phyloP scores from a whole-genome alignment of 1,140 invertebrate genomes.

The Drosophila simulans region DNA sequence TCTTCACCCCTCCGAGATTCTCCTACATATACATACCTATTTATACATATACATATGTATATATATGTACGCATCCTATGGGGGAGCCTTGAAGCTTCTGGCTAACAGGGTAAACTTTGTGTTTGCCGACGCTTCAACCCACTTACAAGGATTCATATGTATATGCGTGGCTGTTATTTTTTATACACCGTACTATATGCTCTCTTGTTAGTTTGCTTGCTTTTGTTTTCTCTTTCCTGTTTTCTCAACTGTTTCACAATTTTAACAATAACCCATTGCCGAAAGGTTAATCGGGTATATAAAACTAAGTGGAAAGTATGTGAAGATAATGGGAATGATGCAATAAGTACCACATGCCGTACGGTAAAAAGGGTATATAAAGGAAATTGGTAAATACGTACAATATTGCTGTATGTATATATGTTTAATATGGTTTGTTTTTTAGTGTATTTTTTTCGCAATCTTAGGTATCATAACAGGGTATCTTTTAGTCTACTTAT shows the following conservation, averaged over 20 bases:
- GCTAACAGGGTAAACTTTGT: conserved; percentile 30
- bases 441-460: no score
- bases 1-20: not conserved
- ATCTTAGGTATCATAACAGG: not conserved
- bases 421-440: no score
- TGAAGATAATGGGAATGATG: no score
- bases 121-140: conserved; percentile 22
- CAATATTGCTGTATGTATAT: no score
- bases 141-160: conserved; percentile 17
- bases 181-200: conserved; percentile 1
- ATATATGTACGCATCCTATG: not conserved
- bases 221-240: conserved; percentile 36
- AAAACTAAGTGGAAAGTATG: not conserved
- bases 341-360: no score
- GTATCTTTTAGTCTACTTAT: not conserved
- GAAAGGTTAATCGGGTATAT: not conserved
- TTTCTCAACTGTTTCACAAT: conserved; percentile 9
- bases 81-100: conserved; percentile 9
- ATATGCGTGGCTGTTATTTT: conserved; percentile 14
- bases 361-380: no score
- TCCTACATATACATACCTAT: not conserved
- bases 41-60: not conserved
- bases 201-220: conserved; percentile 49
- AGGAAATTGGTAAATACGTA: no score
- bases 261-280: not conserved